Evolutionary conservation across 2,797 vertebrate species (phyloP), one percentile per base, ranked within the genome.

Genomic region (Halcyon badia): DNA sequence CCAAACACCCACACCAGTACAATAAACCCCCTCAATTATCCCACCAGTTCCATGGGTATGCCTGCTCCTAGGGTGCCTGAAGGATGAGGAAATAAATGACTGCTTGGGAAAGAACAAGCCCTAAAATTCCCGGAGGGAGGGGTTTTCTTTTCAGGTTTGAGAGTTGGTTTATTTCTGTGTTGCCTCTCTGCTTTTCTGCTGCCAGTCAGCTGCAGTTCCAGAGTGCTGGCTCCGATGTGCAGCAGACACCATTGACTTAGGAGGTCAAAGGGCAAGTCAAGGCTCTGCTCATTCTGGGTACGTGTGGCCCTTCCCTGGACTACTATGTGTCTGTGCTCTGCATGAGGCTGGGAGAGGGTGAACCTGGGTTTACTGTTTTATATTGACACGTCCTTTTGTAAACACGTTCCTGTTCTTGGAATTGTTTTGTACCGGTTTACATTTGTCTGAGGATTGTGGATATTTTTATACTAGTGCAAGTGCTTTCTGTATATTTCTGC

Each of bases 401-500:
- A 97, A 97, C 95, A 60, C n/a, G 76, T 97, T 97, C 96, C 97
- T 95, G 94, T 97, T 97, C 95, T 89, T 82, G 97, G 90, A 95
- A 97, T 98, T 94, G 83, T 98, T 98, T 98, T 98, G 83, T 98
- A 98, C 90, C 89, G 13, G 66, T 97, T 98, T 95, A 93, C 86
- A 64, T 96, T 97, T 90, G 96, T 98, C 96, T 83, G 96, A 98
- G 94, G 98, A 97, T 97, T 95, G 96, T 98, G 98, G 98, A 94
- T 98, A 98, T 98, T 98, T 98, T 98, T 98, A 97, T 98, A 98
- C 98, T 84, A 89, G 97, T 94, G 92, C 83, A 95, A 96, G 97
- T 98, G 90, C 96, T 95, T 94, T 97, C 96, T 98, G 62, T 98
- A 94, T 95, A 95, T 97, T 97, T 95, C 95, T 97, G 97, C 94